Evolutionary conservation across 1,140 invertebrate genomes (phyloP), one percentile per base, ranked within the genome.

Genomic region (Melanaphis sacchari): DNA sequence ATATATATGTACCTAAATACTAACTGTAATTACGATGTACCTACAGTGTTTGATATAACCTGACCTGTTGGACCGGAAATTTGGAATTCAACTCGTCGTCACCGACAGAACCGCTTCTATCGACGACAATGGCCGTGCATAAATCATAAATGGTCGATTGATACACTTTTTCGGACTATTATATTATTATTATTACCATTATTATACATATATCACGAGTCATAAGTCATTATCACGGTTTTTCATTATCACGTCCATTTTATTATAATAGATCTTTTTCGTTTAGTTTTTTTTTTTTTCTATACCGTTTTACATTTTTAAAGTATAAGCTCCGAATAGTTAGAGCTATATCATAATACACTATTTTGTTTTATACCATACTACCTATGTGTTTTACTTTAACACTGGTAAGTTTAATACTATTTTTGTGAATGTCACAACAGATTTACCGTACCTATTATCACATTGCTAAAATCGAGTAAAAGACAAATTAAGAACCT

Each of bases 71-170:
- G 81, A 40, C 38, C 36, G 81, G 38, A 82, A 82, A 82, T 82
- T 82, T 82, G 81, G 81, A 38, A 82, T 82, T 82, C 81, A 82
- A 82, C 81, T 82, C 81, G 38, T 82, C 36, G 81, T 7, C 81
- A 22, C 6, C 36, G 36, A 31, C 59, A 6, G 21, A 7, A 36
- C 81, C 81, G 21, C 76, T 66, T 31, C 31, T 9, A 31, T 1
- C 26, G 4, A n/a, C 31, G 59, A 66, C 59, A n/a, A 36, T n/a
- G 31, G 59, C 18, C 59, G 59, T 18, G 82, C 40, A 41, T 84
- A 84, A 84, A 84, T 84, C 82, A 84, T 2, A 84, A 41, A 84
- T 4, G 38, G 38, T 26, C 40, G 38, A 84, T 26, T 5, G 82
- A 36, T n/a, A 76, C 59, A 18, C 59, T n/a, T 76, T 76, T 76